These are phyloP conservation scores for Pissodes strobi DNA, from an alignment of 1,140 invertebrate genomes.

Conservation along the genomic window DNA sequence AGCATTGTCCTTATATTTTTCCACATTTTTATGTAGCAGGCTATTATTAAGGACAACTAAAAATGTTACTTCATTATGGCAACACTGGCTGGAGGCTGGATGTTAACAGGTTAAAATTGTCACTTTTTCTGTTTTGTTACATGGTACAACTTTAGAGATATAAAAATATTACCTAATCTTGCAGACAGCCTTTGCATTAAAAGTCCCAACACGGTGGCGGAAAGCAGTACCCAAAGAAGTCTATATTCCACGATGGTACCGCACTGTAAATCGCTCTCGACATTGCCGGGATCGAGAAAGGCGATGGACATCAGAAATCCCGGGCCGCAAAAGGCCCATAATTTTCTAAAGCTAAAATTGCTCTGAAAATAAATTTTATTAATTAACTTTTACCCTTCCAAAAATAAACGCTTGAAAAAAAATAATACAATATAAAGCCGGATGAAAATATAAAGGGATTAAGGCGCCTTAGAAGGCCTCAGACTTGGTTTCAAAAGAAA, in stretches of 20 bases:
- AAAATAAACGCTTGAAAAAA: no score
- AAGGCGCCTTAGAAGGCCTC: no score
- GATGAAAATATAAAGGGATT: no score
- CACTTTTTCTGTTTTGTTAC: no score
- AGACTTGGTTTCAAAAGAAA: no score
- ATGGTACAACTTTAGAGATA: no score
- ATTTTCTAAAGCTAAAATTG: slow-evolving; percentile 87
- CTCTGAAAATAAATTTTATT: no score
- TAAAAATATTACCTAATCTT: slow-evolving; percentile 65
- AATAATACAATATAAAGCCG: no score
- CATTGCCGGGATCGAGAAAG: slow-evolving; percentile 92
- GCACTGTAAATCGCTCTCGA: slow-evolving; percentile 88
- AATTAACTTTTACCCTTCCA: no score
- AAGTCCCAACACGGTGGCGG: slow-evolving; percentile 84
- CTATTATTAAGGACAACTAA: not conserved
- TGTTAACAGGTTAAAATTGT: no score
- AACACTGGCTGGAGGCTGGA: not conserved
- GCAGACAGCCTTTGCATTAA: slow-evolving; percentile 86
- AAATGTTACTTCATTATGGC: not conserved
- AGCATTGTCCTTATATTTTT: no score
- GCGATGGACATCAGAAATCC: slow-evolving; percentile 94
- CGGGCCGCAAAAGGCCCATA: slow-evolving; percentile 93
- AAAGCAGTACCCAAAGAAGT: slow-evolving; percentile 85
- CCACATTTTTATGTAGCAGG: no score
- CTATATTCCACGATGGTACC: slow-evolving; percentile 79